Conservation (phyloP, 92 coral and sea anemone species). For the Bergia puertoricense region DNA sequence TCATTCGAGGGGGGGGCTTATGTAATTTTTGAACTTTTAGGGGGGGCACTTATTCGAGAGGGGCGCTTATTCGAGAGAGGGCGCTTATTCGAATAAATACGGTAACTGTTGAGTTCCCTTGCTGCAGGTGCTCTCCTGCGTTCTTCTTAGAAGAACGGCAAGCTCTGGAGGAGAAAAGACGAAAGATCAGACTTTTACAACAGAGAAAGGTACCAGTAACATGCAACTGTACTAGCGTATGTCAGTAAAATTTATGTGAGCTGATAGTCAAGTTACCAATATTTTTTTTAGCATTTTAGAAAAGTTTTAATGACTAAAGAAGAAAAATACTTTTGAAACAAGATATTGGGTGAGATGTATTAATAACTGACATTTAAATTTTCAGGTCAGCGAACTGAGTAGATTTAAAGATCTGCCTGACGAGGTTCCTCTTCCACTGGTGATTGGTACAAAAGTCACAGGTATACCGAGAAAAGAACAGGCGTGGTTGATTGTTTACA, state of each 20-base stretch:
- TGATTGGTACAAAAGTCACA: slow-evolving; percentile 98
- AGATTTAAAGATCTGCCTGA: slow-evolving; percentile 95
- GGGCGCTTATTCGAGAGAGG: too few species aligned
- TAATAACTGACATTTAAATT: neutral
- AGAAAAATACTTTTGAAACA: too few species aligned
- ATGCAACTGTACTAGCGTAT: neutral
- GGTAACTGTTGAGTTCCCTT: neutral
- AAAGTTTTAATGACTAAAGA: too few species aligned
- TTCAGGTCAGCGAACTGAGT: slow-evolving; percentile 84
- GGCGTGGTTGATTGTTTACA: neutral
- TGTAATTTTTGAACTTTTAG: too few species aligned
- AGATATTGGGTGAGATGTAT: neutral
- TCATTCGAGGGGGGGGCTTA: too few species aligned
- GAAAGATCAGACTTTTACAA: slow-evolving; percentile 89
- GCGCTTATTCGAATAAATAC: too few species aligned
- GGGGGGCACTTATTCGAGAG: too few species aligned
- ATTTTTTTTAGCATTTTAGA: too few species aligned
- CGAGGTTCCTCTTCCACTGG: slow-evolving; percentile 93
- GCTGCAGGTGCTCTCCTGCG: slow-evolving; percentile 83
- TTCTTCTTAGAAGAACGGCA: slow-evolving; percentile 92
- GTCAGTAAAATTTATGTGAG: too few species aligned
- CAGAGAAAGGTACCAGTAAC: slow-evolving; percentile 75
- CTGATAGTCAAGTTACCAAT: too few species aligned
- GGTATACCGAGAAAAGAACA: slow-evolving; percentile 37
- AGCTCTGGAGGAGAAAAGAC: slow-evolving; percentile 91